Base-by-base conservation (phyloP, 92 coral and sea anemone genomes). In the Zoanthus sansibaricus region DNA sequence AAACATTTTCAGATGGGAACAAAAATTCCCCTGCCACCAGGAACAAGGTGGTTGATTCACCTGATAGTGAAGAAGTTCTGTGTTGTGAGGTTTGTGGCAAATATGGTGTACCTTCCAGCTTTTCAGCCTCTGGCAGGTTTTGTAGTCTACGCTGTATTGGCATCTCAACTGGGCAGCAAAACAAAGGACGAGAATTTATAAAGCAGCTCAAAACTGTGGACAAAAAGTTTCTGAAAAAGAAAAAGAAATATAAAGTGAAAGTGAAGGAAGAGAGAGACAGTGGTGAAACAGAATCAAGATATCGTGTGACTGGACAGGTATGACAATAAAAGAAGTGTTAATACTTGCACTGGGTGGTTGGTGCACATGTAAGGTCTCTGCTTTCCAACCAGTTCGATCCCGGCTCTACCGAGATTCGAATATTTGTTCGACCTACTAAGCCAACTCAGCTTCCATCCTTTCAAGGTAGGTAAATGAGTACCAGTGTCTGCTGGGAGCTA, bases 31-130 rank as follows among this genome's bases (percentile, higher is more conserved):
- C 89, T 31, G 82, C 86, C 0, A 72, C 72, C 77, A 76, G 68
- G 20, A 69, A 30, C 2, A 77, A 78, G 82, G 56, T 17, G 20
- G 12, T 37, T 48, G 87, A 84, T 5, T 68, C 86, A 16, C 90
- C 95, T 71, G 97, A 90, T 18, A 64, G 83, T 51, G 84, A 87
- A 54, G 91, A 91, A 59, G 71, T 93, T 46, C 92, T 91, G 48
- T 94, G 95, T 62, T 94, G 98, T 80, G 98, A 94, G 54, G 93
- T 94, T 9, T 94, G 98, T 31, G 98, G 95, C 68, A 94, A 93
- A 58, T 90, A 93, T 69, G 98, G 98, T 17, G 80, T 93, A 68
- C 94, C 93, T 1, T 92, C 86, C 42, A 78, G 83, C 84, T 94
- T 94, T 86, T 94, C 93, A 62, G 95, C 98, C 1, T 94, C 98